Evolutionary conservation across 2,113 vertebrate species (phyloP).

Genomic region (Myocastor coypus): DNA sequence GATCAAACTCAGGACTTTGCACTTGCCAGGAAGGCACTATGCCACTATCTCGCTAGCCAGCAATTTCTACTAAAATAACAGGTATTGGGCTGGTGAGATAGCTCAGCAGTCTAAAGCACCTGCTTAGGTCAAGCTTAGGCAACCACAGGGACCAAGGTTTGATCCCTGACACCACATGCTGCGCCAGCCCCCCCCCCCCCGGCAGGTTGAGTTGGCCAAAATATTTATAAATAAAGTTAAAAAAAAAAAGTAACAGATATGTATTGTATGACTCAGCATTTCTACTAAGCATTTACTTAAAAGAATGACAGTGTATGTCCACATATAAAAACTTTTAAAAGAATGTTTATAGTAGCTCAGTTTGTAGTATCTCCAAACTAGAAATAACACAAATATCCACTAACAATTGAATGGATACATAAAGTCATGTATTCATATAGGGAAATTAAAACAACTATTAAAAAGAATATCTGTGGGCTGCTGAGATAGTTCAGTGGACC

Average conservation of each 20-base stretch:
- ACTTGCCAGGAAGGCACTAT: too few species aligned
- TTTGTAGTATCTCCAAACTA: neutral
- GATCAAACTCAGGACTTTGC: too few species aligned
- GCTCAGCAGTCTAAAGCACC: too few species aligned
- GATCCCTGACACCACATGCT: too few species aligned
- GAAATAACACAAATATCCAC: neutral
- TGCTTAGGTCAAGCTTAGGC: too few species aligned
- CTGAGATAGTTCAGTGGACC: too few species aligned
- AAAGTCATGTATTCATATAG: neutral
- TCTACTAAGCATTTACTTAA: neutral
- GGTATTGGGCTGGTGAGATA: too few species aligned
- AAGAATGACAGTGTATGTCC: neutral
- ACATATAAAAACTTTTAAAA: neutral
- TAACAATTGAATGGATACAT: neutral
- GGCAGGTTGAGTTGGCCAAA: too few species aligned
- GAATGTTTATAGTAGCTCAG: neutral
- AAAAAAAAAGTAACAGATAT: neutral
- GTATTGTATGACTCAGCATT: neutral
- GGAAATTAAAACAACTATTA: neutral
- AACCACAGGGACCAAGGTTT: too few species aligned
- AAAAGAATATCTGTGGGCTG: neutral
- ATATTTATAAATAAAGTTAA: too few species aligned
- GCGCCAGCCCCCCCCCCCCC: too few species aligned
- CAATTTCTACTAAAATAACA: neutral
- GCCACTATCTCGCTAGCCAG: neutral